Conservation (phyloP, 2,888 invertebrate species). For the Norana najaformis region DNA sequence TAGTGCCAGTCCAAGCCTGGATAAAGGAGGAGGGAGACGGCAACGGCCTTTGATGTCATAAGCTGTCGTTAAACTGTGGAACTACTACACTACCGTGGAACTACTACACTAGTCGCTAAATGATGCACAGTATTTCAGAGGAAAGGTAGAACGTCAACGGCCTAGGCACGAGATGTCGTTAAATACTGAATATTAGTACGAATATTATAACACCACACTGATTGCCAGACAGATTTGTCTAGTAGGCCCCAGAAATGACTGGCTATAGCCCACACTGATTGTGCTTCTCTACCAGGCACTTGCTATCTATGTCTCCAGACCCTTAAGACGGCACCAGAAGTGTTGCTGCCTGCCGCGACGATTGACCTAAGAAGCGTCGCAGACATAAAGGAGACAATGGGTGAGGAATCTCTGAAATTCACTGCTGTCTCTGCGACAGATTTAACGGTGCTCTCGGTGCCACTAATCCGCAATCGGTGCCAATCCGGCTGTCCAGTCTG, state of each 20-base stretch:
- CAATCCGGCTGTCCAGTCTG: not conserved
- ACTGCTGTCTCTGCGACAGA: not conserved
- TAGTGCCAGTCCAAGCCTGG: too few species aligned
- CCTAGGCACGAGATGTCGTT: too few species aligned
- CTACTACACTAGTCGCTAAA: too few species aligned
- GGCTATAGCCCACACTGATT: not conserved
- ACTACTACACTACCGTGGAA: too few species aligned
- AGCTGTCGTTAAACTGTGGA: too few species aligned
- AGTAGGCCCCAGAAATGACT: not conserved
- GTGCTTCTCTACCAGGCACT: not conserved
- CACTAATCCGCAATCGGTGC: not conserved
- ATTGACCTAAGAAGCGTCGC: not conserved
- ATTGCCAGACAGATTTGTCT: not conserved
- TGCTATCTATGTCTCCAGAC: not conserved
- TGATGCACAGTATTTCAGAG: too few species aligned
- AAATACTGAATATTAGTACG: too few species aligned
- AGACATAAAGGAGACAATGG: not conserved
- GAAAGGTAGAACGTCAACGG: too few species aligned
- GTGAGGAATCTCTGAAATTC: not conserved
- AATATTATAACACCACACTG: too few species aligned
- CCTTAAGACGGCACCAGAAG: not conserved
- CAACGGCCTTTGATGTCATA: too few species aligned
- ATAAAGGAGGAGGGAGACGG: too few species aligned
- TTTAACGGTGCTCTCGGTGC: conserved; percentile 7
- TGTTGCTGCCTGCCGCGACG: not conserved